Base-by-base conservation (phyloP, 2,888 invertebrate species). In the Brachynemurus nebulosus region DNA sequence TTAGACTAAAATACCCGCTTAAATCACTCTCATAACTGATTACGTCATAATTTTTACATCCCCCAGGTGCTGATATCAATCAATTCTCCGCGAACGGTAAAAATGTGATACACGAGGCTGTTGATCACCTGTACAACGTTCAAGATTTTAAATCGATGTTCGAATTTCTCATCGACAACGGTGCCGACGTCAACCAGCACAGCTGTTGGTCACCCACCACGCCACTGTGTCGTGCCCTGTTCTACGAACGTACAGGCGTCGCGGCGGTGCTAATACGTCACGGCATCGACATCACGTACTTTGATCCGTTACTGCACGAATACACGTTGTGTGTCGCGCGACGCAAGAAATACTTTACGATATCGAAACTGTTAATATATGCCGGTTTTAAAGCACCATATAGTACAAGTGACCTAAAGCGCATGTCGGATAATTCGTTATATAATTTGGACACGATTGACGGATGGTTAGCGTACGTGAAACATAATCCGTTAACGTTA, bases 261-360 rank as follows among this genome's bases (percentile, higher is more conserved):
- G 76, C 76, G 2, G 62, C 68, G 35, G 58, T 72, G 9, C 63
- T 79, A 8, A 70, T 79, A 41, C 68, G 71, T 43, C 69, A 76
- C 50, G 80, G 80, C 23, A 74, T 74, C 8, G 72, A 78, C 53
- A 76, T 78, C 1, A 78, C 77, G 56, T 61, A 69, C 2, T 69
- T 70, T 48, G 73, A 75, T 53, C 64, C 74, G 45, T 66, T 69
- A 43, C 66, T 71, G 2, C 71, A 68, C 50, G 64, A 74, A 44
- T 76, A 75, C 51, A 72, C 72, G 54, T 57, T 76, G 38, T 66
- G 70, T 14, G 65, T 74, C 50, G 73, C 73, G 8, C 68, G 70
- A 48, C 63, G 67, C 33, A 58, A 63, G 44, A 62, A 61, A 11
- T 59, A 61, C 49, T 52, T 62, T 20, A 58, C 60, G 16, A 50